A percentile compares a stretch with the other conserved stretches of the same genome.
These are phyloP conservation scores for Probosciger aterrimus DNA, from an alignment of 2,113 vertebrate genomes.

Conservation along the genomic window DNA sequence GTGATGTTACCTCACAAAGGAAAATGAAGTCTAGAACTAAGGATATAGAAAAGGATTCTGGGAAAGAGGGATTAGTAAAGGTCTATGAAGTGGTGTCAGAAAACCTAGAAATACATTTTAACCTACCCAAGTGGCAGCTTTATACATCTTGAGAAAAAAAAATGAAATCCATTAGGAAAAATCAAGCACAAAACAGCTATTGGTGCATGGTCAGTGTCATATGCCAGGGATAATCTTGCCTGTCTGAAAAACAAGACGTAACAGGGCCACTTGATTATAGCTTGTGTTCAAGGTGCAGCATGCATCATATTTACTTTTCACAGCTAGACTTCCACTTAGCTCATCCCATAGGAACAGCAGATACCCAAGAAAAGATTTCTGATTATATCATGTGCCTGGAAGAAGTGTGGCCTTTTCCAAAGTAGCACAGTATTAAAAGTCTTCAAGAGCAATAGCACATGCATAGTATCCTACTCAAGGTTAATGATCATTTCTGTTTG, in stretches of 20 bases:
- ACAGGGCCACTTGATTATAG: neutral
- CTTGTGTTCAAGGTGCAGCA: neutral
- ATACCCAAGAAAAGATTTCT: neutral
- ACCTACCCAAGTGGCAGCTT: neutral
- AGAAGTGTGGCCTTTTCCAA: neutral
- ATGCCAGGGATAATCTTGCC: neutral
- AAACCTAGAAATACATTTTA: neutral
- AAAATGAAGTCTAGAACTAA: neutral
- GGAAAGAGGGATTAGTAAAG: neutral
- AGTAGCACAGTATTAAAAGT: neutral
- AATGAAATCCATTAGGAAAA: neutral
- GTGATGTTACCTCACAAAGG: neutral
- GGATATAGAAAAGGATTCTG: neutral
- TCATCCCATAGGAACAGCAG: neutral
- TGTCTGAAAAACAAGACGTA: fast-evolving
- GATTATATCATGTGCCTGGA: neutral
- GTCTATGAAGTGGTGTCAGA: neutral
- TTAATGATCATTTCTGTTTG: neutral
- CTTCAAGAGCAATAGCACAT: neutral
- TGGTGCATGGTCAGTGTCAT: neutral
- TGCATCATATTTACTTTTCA: neutral
- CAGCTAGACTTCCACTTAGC: neutral
- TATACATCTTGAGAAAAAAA: neutral
- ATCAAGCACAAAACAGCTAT: neutral
- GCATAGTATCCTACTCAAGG: neutral